A percentile compares a stretch with the other conserved stretches of the same genome.
Evolutionary conservation across 2,888 invertebrate genomes (phyloP).

Genomic region (Eilema griseolum): DNA sequence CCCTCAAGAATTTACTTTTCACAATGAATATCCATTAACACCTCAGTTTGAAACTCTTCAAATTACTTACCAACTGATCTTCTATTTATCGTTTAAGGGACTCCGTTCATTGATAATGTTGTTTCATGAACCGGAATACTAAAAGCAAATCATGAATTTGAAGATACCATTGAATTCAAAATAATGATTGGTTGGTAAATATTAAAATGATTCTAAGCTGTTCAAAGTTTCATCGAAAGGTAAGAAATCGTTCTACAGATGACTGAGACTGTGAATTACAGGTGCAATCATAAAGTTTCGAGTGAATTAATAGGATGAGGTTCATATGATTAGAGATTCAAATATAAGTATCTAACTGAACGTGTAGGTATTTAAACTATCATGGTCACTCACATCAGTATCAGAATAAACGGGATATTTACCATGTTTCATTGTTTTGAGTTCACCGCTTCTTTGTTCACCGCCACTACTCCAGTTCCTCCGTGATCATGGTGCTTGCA

Average conservation of each 20-base stretch:
- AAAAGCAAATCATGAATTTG: slow-evolving; percentile 11
- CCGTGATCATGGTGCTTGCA: too few relatives aligned
- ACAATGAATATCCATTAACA: slow-evolving; percentile 50
- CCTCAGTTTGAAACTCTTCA: slow-evolving; percentile 40
- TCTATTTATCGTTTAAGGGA: slow-evolving; percentile 37
- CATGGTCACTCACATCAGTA: too few relatives aligned
- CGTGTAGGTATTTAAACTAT: too few relatives aligned
- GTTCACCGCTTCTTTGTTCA: too few relatives aligned
- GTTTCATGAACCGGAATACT: slow-evolving; percentile 17
- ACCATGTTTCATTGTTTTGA: too few relatives aligned
- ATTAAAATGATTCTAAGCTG: slow-evolving; percentile 1
- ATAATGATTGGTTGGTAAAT: not conserved
- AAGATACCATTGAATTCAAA: slow-evolving; percentile 6
- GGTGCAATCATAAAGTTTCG: not conserved
- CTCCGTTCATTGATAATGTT: slow-evolving; percentile 27
- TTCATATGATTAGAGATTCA: not conserved
- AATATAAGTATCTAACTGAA: not conserved
- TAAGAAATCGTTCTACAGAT: not conserved
- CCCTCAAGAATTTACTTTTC: slow-evolving; percentile 39
- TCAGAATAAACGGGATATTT: too few relatives aligned
- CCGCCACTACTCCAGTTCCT: too few relatives aligned
- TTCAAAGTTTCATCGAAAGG: not conserved
- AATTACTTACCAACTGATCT: slow-evolving; percentile 46
- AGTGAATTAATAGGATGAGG: not conserved
- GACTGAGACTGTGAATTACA: not conserved